Conservation (phyloP, 2,888 invertebrate species). For the Catocala nupta region DNA sequence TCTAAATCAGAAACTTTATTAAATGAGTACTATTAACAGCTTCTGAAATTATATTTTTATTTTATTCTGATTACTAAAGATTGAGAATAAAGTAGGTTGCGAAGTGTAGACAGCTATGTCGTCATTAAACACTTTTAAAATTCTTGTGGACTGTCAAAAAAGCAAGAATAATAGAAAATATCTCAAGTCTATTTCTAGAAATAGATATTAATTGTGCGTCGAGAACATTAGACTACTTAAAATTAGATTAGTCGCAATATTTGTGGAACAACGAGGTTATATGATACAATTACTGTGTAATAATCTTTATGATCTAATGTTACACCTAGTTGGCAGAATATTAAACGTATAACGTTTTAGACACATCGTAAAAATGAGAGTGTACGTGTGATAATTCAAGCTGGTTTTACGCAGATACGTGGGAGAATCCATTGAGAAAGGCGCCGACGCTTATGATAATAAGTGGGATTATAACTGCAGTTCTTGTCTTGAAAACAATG, state of each 20-base stretch:
- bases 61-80: slow-evolving; percentile 13
- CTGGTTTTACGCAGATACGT: slow-evolving; percentile 44
- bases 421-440: slow-evolving; percentile 47
- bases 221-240: slow-evolving; percentile 37
- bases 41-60: slow-evolving; percentile 20
- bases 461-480: slow-evolving; percentile 25
- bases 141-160: slow-evolving; percentile 19
- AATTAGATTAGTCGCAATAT: slow-evolving; percentile 38
- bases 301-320: slow-evolving; percentile 43
- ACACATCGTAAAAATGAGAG: slow-evolving; percentile 59
- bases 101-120: slow-evolving; percentile 25
- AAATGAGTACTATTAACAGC: neutral
- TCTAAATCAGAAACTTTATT: too few relatives aligned
- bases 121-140: slow-evolving; percentile 22
- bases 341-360: slow-evolving; percentile 57
- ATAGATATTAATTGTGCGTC: slow-evolving; percentile 23
- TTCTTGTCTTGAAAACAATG: slow-evolving; percentile 34
- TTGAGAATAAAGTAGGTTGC: slow-evolving; percentile 25
- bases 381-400: slow-evolving; percentile 49
- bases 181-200: slow-evolving; percentile 23
- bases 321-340: slow-evolving; percentile 46
- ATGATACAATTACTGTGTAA: slow-evolving; percentile 27
- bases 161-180: slow-evolving; percentile 14
- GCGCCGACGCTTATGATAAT: slow-evolving; percentile 21
- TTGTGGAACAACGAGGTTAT: slow-evolving; percentile 39